Conservation (phyloP, 2,797 vertebrate species). For the Xenopus petersii region DNA sequence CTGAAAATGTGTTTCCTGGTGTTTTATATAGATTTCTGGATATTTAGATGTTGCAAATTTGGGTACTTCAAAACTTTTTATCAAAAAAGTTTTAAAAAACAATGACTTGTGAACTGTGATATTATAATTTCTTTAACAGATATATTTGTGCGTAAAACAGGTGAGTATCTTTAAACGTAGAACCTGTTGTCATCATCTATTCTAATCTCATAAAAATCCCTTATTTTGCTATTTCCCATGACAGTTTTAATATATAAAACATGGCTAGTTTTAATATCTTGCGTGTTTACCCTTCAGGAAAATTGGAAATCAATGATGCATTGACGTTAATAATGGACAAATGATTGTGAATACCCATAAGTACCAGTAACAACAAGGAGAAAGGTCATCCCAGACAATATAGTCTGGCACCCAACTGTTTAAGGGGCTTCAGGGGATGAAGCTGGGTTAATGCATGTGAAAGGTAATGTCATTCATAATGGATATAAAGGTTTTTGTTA, state of each 20-base stretch:
- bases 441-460: background rate
- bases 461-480: background rate
- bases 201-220: too few relatives aligned
- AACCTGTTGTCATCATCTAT: too few relatives aligned
- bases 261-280: background rate
- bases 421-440: background rate
- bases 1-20: too few relatives aligned
- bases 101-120: too few relatives aligned
- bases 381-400: background rate
- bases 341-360: background rate
- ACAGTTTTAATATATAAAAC: background rate
- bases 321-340: background rate
- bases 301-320: conserved; percentile 1
- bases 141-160: too few relatives aligned
- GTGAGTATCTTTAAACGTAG: too few relatives aligned
- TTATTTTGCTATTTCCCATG: background rate
- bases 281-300: background rate
- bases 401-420: background rate
- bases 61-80: too few relatives aligned
- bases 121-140: too few relatives aligned
- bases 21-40: too few relatives aligned
- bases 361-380: background rate
- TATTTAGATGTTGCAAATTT: too few relatives aligned
- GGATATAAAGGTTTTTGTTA: background rate
- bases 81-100: too few relatives aligned